Evolutionary conservation across 1,140 invertebrate genomes (phyloP), one percentile per base, ranked within the genome.

Genomic region (Arctopsyche grandis): DNA sequence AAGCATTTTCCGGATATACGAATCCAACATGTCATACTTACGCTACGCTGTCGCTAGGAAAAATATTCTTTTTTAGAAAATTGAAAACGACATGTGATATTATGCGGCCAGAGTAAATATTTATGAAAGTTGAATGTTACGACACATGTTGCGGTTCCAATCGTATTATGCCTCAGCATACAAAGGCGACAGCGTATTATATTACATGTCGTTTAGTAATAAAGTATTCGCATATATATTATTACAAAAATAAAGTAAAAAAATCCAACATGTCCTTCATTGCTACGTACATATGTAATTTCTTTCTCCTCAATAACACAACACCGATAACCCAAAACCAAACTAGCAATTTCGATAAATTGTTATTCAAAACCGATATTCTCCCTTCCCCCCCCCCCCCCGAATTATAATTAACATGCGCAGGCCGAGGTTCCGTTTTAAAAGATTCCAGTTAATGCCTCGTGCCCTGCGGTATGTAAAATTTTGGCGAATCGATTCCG

Each of bases 21-120:
- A 21, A 60, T 60, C 56, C n/a, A 60, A 19, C 56, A 60, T 60
- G 56, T 60, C 56, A 60, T 60, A 60, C 21, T 60, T 60, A 19
- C n/a, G 29, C 29, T 60, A 19, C n/a, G 29, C 29, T 38, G 29
- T 38, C 29, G 29, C 29, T 38, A 38, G 0, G 56, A 60, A 60
- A 60, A 60, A 60, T 19, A 60, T 21, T 60, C 56, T 60, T 60
- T 38, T 60, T 19, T 60, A 60, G n/a, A 21, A 60, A 60, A 60
- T 60, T 60, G 29, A 73, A 44, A 52, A 73, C 38, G 69, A 48
- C 69, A 73, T 52, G 44, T 38, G 69, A 73, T 73, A 73, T 73
- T 73, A 73, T 48, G 38, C 21, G 44, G 44, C 38, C 16, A 48
- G 69, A 38, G 38, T 73, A 73, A 73, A 73, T 73, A 73, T 73